Percentiles rank a stretch among this genome's conserved stretches.
These are phyloP conservation scores for Archaeoteleia sp. DNA, from an alignment of 2,888 invertebrate species.

Conservation along the genomic window DNA sequence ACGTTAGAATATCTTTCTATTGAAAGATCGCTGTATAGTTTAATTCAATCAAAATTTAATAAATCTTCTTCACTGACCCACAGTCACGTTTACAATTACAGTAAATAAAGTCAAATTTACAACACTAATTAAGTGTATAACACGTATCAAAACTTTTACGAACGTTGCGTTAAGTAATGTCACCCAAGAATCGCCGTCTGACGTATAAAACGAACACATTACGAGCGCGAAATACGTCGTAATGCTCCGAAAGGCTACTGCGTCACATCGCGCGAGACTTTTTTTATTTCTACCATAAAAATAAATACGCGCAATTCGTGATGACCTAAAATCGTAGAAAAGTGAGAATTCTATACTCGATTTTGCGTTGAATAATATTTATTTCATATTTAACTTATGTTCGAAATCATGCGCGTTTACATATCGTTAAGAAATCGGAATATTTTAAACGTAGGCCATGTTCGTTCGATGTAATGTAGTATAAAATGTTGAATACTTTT, in stretches of 20 bases:
- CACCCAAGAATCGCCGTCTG: conserved; percentile 27
- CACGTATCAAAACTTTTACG: conserved; percentile 29
- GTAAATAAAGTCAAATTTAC: conserved; percentile 19
- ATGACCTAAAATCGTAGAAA: conserved; percentile 4
- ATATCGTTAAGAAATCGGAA: not conserved
- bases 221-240: conserved; percentile 54
- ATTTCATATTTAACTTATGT: not conserved
- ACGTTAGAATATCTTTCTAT: too few species aligned
- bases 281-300: conserved; percentile 35
- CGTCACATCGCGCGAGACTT: conserved; percentile 24
- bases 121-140: conserved; percentile 21
- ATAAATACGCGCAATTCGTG: conserved; percentile 27
- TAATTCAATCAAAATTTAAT: too few species aligned
- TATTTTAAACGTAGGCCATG: not conserved
- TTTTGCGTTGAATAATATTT: conserved; percentile 16
- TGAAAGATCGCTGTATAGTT: not conserved
- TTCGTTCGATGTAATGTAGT: too few species aligned
- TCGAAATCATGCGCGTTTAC: not conserved
- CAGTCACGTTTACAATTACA: conserved; percentile 6
- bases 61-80: not conserved
- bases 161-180: conserved; percentile 35
- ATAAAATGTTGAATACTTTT: conserved; percentile 14
- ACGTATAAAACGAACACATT: conserved; percentile 55
- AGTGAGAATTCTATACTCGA: conserved; percentile 6
- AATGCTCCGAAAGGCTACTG: conserved; percentile 38